phyloP scores from a whole-genome alignment of 2,888 invertebrate species.

The Tenodera sinensis region DNA sequence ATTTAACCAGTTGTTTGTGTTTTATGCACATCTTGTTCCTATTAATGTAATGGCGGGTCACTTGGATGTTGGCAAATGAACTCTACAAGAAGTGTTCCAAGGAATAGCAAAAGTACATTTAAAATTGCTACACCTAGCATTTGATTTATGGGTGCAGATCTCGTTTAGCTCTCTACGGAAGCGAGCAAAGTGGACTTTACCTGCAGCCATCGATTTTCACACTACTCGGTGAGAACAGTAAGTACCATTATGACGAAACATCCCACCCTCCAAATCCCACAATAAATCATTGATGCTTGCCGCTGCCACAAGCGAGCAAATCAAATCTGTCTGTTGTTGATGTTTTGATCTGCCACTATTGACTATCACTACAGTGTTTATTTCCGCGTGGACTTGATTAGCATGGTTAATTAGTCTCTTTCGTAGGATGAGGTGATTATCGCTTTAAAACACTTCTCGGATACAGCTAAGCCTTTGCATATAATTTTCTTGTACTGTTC shows the following conservation, averaged over 20 bases:
- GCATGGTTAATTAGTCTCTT: not conserved
- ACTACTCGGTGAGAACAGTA: not conserved
- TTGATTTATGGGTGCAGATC: not conserved
- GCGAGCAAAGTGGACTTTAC: not conserved
- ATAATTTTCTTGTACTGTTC: no score
- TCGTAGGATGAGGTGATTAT: not conserved
- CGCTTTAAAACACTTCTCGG: no score
- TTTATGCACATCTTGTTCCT: no score
- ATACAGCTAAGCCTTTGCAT: no score
- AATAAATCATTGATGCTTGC: not conserved
- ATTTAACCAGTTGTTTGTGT: no score
- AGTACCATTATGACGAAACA: not conserved
- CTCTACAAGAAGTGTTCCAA: not conserved
- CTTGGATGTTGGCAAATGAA: not conserved
- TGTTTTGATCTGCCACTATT: not conserved
- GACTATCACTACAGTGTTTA: not conserved
- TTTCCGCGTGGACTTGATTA: not conserved
- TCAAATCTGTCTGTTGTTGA: not conserved
- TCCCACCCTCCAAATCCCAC: not conserved
- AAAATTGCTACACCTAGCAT: not conserved
- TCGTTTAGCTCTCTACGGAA: not conserved
- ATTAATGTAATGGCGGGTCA: no score
- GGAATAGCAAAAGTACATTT: not conserved
- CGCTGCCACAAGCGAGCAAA: not conserved
- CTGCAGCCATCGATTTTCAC: not conserved